Percentiles rank a stretch among this genome's conserved stretches.
Conservation (phyloP, 2,888 invertebrate species). For the Creontiades dilutus region DNA sequence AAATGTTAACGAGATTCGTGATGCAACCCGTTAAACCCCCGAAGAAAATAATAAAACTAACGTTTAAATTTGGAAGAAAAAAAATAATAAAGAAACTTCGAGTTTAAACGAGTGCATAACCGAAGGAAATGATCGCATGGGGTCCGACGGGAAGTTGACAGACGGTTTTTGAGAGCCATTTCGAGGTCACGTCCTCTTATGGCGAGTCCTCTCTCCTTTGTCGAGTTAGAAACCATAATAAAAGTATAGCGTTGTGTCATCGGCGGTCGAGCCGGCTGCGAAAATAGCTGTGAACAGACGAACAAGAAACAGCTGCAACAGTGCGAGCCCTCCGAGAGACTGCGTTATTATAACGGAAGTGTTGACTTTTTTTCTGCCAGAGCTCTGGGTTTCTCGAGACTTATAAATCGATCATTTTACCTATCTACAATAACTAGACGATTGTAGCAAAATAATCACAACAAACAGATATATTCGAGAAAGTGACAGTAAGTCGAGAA, state of each 20-base stretch:
- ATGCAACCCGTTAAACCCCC: not conserved
- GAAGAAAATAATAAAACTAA: not conserved
- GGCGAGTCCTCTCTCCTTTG: not conserved
- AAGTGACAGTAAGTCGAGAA: too few relatives aligned
- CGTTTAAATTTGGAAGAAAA: not conserved
- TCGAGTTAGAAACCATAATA: not conserved
- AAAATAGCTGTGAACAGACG: not conserved
- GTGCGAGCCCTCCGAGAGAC: too few relatives aligned
- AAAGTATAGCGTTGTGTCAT: slow-evolving; percentile 10
- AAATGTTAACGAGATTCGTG: too few relatives aligned
- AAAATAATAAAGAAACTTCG: not conserved
- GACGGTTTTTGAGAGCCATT: not conserved
- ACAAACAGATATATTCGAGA: too few relatives aligned
- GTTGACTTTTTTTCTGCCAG: too few relatives aligned
- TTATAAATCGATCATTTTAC: too few relatives aligned
- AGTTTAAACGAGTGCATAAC: not conserved
- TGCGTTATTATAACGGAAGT: too few relatives aligned
- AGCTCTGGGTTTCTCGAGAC: too few relatives aligned
- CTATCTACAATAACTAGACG: too few relatives aligned
- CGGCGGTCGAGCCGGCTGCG: not conserved
- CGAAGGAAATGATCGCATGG: not conserved
- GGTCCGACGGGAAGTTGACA: not conserved
- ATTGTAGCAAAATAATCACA: too few relatives aligned
- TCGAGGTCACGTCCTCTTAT: slow-evolving; percentile 36
- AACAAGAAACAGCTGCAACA: too few relatives aligned